These are phyloP conservation scores for Diabrotica balteata DNA, from an alignment of 2,888 invertebrate species.

Conservation along the genomic window DNA sequence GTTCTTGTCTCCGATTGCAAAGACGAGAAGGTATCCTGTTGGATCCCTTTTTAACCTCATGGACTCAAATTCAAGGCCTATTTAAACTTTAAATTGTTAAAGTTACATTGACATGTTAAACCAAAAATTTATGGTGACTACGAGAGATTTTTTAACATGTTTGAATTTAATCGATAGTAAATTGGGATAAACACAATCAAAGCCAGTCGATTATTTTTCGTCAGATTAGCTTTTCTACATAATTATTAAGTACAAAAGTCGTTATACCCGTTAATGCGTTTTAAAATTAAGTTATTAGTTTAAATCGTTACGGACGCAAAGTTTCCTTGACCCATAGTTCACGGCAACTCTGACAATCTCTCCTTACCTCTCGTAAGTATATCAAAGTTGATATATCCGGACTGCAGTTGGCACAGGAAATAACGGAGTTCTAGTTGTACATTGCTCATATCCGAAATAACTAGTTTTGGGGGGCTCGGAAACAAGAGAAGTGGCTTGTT, in stretches of 20 bases:
- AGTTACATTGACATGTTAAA: too few relatives aligned
- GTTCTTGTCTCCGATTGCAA: too few relatives aligned
- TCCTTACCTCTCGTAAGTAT: slow-evolving; percentile 19
- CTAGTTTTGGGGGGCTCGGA: slow-evolving; percentile 31
- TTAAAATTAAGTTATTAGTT: neutral
- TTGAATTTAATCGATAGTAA: too few relatives aligned
- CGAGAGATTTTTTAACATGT: too few relatives aligned
- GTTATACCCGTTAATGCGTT: neutral
- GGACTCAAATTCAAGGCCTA: too few relatives aligned
- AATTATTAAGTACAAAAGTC: neutral
- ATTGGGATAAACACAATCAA: too few relatives aligned
- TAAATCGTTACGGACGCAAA: neutral
- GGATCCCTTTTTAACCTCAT: too few relatives aligned
- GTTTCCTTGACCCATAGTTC: slow-evolving; percentile 13
- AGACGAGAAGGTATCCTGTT: too few relatives aligned
- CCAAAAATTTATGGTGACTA: too few relatives aligned
- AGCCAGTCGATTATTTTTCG: too few relatives aligned
- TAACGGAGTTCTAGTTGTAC: slow-evolving; percentile 34
- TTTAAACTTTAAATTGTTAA: too few relatives aligned
- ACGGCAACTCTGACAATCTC: slow-evolving; percentile 4
- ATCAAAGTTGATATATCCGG: slow-evolving; percentile 29
- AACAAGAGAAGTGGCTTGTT: slow-evolving; percentile 35
- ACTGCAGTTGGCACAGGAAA: slow-evolving; percentile 33
- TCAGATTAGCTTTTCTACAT: neutral
- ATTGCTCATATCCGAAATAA: slow-evolving; percentile 35